phyloP scores from a whole-genome alignment of 2,113 vertebrate genomes.

The Megaceryle torquata region DNA sequence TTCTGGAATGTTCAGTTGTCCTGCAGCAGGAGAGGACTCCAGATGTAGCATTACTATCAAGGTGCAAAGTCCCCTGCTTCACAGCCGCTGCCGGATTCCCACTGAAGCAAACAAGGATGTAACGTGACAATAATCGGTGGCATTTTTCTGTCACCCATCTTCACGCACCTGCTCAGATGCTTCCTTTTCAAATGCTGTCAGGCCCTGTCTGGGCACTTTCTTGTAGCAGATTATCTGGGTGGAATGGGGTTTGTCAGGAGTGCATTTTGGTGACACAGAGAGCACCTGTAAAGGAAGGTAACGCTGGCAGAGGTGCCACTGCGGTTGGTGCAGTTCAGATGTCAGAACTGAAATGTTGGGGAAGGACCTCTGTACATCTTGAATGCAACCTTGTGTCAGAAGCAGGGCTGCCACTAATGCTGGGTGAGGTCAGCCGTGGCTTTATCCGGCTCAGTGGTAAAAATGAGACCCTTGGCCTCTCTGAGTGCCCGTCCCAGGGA shows the following conservation, averaged over 20 bases:
- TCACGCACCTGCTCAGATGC: neutral
- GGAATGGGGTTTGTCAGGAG: neutral
- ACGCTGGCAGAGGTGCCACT: rapidly evolving
- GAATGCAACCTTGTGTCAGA: neutral
- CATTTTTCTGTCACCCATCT: neutral
- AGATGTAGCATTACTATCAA: neutral
- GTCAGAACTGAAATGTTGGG: neutral
- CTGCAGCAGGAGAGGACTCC: neutral
- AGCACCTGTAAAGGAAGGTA: neutral
- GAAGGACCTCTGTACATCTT: neutral
- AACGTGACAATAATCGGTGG: neutral
- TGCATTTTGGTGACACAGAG: neutral
- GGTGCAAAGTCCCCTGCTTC: neutral
- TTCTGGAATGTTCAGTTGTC: neutral
- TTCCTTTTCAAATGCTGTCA: neutral
- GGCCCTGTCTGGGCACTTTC: neutral
- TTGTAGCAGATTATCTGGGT: neutral
- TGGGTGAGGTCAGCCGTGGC: neutral
- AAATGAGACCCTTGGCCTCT: neutral
- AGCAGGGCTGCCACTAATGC: neutral
- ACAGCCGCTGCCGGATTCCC: neutral
- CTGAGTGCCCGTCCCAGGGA: neutral
- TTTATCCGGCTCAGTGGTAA: neutral
- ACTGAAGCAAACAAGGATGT: neutral
- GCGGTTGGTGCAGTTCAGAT: neutral